Evolutionary conservation across 2,113 vertebrate species (phyloP), one percentile per base, ranked within the genome.

Genomic region (Chrysochloris asiatica): DNA sequence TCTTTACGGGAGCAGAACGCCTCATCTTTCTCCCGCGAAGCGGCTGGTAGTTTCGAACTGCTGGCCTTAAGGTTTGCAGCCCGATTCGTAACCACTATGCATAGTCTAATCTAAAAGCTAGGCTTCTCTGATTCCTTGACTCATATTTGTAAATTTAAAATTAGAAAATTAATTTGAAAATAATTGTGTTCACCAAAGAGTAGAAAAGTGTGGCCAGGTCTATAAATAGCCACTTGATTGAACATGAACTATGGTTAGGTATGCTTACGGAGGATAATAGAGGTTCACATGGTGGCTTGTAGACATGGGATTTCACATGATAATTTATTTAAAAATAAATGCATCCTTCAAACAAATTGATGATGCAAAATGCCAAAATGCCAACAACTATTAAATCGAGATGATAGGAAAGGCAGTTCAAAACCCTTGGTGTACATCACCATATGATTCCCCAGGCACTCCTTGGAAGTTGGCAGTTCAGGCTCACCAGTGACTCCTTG

Each of bases 301-400:
- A 83, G 59, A 36, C 54, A 69, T 36, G 13, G 75, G 24, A 56
- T 83, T 76, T 86, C 36, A 83, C 52, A 59, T 59, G 36, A 36
- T 36, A 79, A 80, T 72, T 48, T 79, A 86, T 80, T 90, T 88
- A 61, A 38, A 93, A 85, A 61, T 79, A 61, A 30, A 30, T 61
- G 28, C 59, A 61, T 12, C 4, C 28, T 86, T 41, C 41, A 67
- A 79, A 71, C 54, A 79, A 73, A 86, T 90, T 84, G 41, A 36
- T 36, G 41, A 87, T 28, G 24, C 54, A 78, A 88, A 88, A 59
- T 72, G 28, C 19, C 9, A 86, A 95, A 91, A 83, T 83, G 41
- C 14, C 89, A n/a, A 36, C 19, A 67, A 12, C 2, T 45, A 1
- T 71, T 83, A 83, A 61, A 75, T 85, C 50, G 75, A 88, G 19